Conservation (phyloP, 1,140 invertebrate species). For the Heliconius nattereri region DNA sequence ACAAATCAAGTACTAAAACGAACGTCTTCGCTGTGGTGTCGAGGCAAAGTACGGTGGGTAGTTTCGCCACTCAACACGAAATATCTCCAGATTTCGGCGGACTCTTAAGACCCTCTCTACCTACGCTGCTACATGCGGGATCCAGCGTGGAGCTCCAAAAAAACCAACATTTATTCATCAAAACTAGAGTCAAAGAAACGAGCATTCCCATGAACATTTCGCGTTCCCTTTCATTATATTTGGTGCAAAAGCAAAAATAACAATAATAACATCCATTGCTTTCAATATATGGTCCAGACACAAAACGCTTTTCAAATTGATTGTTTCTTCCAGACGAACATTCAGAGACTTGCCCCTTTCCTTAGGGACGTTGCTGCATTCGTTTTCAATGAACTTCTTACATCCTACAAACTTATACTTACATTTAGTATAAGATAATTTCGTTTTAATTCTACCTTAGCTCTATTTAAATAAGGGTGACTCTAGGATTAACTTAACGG, state of each 20-base stretch:
- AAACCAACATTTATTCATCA: neutral
- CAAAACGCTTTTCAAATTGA: slow-evolving; percentile 69
- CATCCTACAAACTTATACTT: slow-evolving; percentile 43
- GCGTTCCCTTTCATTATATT: slow-evolving; percentile 43
- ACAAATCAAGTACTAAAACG: neutral
- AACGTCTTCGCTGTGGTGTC: no score
- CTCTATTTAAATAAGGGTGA: neutral
- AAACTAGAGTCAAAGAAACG: neutral
- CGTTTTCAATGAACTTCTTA: slow-evolving; percentile 71
- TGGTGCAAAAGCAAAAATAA: slow-evolving; percentile 53
- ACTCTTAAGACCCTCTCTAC: no score
- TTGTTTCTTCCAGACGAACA: slow-evolving; percentile 67
- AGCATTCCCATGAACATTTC: slow-evolving; percentile 33
- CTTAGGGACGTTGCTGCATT: slow-evolving; percentile 64
- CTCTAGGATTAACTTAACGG: slow-evolving; percentile 1
- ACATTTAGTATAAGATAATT: neutral
- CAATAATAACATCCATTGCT: slow-evolving; percentile 54
- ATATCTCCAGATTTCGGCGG: no score
- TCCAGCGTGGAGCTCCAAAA: no score
- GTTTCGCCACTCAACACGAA: no score
- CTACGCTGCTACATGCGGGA: no score
- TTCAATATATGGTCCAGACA: slow-evolving; percentile 62
- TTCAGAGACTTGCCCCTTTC: slow-evolving; percentile 60
- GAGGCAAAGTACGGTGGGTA: no score
- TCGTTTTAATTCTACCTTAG: slow-evolving; percentile 33